These are phyloP conservation scores for Dipodomys ordii DNA, from an alignment of 2,113 vertebrate species.

Conservation along the genomic window DNA sequence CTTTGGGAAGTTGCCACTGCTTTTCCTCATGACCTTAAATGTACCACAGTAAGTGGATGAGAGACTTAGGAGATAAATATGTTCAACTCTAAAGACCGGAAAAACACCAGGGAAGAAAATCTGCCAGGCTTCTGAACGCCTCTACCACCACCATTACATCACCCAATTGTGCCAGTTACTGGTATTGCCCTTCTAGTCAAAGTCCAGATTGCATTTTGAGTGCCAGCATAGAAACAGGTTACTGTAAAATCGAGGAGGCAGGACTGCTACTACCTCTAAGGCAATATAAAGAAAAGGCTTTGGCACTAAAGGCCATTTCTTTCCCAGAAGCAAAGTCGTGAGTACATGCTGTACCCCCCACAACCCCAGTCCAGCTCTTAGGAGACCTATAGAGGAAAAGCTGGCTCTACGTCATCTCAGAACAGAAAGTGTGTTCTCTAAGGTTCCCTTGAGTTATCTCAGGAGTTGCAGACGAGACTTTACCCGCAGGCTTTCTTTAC, in stretches of 20 bases:
- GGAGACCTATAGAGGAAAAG: not conserved
- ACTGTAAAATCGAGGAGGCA: constrained; percentile 2
- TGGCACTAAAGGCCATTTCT: constrained; percentile 20
- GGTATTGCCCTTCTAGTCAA: constrained; percentile 27
- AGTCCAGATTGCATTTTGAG: not conserved
- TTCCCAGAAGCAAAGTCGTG: constrained; percentile 32
- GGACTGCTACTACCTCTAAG: constrained; percentile 21
- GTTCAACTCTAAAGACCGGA: constrained; percentile 32
- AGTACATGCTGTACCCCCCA: not conserved
- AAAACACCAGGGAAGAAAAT: constrained; percentile 53
- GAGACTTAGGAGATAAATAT: constrained; percentile 44
- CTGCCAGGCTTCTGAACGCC: constrained; percentile 43
- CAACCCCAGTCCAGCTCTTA: not conserved
- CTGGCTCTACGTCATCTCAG: constrained; percentile 7
- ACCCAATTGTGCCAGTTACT: constrained; percentile 22
- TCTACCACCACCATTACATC: not conserved
- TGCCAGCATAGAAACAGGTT: not conserved
- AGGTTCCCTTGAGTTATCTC: constrained; percentile 5
- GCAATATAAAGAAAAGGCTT: constrained; percentile 20
- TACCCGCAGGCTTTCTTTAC: constrained; percentile 10
- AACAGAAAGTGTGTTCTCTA: not conserved
- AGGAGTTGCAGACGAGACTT: not conserved
- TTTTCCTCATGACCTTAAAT: constrained; percentile 67
- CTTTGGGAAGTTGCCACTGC: constrained; percentile 69
- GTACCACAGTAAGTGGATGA: constrained; percentile 67